Conservation (phyloP, 2,888 invertebrate species). For the Oscheius sp. region DNA sequence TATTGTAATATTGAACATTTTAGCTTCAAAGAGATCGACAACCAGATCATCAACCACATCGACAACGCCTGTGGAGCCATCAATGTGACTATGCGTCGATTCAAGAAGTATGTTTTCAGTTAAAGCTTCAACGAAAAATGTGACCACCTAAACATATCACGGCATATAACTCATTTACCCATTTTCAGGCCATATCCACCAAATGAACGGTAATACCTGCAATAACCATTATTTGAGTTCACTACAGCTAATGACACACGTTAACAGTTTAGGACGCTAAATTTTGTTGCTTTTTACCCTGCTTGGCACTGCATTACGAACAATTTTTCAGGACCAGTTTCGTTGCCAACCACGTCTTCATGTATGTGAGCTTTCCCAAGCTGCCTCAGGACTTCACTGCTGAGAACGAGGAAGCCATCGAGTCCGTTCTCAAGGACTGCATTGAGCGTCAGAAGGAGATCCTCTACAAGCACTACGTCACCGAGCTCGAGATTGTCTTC, state of each 20-base stretch:
- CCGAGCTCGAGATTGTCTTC: constrained; percentile 60
- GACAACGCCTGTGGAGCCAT: constrained; percentile 69
- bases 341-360: constrained; percentile 48
- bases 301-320: not conserved
- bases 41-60: constrained; percentile 41
- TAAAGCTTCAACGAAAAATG: not conserved
- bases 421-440: constrained; percentile 43
- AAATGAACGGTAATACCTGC: constrained; percentile 22
- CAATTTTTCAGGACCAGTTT: constrained; percentile 39
- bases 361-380: constrained; percentile 50
- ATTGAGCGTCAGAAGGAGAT: constrained; percentile 53
- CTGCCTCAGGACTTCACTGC: constrained; percentile 40
- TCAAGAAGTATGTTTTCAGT: constrained; percentile 30
- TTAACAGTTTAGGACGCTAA: not conserved
- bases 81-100: constrained; percentile 56
- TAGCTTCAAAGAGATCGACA: constrained; percentile 24
- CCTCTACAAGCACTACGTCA: constrained; percentile 60
- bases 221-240: not conserved
- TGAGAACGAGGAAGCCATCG: constrained; percentile 40
- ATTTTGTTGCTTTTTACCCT: not conserved
- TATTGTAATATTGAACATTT: not conserved
- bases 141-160: not conserved
- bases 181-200: constrained; percentile 17
- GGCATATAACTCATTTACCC: not conserved
- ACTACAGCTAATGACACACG: constrained; percentile 23